Percentiles rank a stretch among this genome's conserved stretches.
These are phyloP conservation scores for Drosophila eugracilis DNA, from an alignment of 1,140 invertebrate species.

Conservation along the genomic window DNA sequence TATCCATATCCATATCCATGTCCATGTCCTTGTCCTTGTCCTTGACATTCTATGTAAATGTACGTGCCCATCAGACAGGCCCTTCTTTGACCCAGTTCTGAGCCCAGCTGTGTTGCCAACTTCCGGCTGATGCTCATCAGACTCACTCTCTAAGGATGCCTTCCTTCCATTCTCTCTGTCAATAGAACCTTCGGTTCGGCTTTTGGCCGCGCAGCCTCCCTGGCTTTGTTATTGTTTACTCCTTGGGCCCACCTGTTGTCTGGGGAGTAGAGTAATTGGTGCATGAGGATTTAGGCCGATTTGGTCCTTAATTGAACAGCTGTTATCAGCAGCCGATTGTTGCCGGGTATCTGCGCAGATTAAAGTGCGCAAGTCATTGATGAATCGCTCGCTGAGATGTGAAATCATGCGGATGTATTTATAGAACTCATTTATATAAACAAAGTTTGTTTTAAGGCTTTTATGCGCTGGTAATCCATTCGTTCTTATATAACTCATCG, in stretches of 20 bases:
- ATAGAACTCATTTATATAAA: neutral
- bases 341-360: conserved; percentile 48
- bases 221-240: conserved; percentile 43
- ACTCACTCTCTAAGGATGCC: conserved; percentile 1
- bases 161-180: neutral
- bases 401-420: conserved; percentile 7
- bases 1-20: neutral
- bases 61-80: conserved; percentile 24
- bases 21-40: conserved; percentile 47
- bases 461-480: neutral
- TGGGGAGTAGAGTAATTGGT: conserved; percentile 3
- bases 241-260: conserved; percentile 55
- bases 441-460: neutral
- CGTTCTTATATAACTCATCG: neutral
- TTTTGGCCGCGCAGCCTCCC: conserved; percentile 67
- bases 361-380: conserved; percentile 70
- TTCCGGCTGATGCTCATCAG: conserved; percentile 4
- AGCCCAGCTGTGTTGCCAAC: conserved; percentile 53
- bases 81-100: conserved; percentile 61
- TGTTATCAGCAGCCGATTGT: conserved; percentile 31
- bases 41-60: conserved; percentile 54
- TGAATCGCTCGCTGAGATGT: conserved; percentile 19
- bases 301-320: conserved; percentile 39
- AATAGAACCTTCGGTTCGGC: conserved; percentile 17
- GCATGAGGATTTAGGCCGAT: conserved; percentile 24